Conservation (phyloP, 2,797 vertebrate genomes). For the Oreochromis mossambicus region DNA sequence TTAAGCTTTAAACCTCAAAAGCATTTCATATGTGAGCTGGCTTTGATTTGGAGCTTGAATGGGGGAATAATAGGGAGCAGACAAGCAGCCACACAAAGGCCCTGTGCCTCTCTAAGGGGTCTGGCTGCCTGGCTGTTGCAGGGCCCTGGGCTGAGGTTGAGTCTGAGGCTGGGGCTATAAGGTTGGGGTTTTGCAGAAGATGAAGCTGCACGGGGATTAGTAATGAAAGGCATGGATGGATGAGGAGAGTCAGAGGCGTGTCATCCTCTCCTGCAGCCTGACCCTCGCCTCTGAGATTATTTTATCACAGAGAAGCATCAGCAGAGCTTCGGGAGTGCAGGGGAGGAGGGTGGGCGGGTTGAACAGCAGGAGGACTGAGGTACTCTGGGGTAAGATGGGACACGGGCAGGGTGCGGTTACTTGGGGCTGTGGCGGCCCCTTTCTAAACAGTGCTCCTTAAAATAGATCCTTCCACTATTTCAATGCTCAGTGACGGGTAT, state of each 20-base stretch:
- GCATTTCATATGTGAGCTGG: constrained; percentile 74
- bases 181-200: constrained; percentile 63
- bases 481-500: constrained; percentile 19
- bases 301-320: constrained; percentile 41
- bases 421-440: constrained; percentile 45
- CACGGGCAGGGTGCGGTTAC: constrained; percentile 40
- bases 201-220: constrained; percentile 52
- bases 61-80: constrained; percentile 74
- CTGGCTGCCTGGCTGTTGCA: constrained; percentile 66
- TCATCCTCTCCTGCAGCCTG: constrained; percentile 64
- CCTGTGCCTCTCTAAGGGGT: constrained; percentile 58
- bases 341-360: constrained; percentile 13
- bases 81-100: constrained; percentile 73
- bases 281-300: constrained; percentile 64
- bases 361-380: constrained; percentile 15
- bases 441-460: constrained; percentile 57
- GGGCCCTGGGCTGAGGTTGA: constrained; percentile 59
- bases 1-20: constrained; percentile 73
- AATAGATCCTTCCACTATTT: constrained; percentile 45
- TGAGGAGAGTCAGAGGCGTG: constrained; percentile 71
- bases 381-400: constrained; percentile 28
- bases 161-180: constrained; percentile 42
- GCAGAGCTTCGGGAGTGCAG: constrained; percentile 2
- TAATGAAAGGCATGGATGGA: constrained; percentile 73
- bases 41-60: constrained; percentile 72